phyloP scores from a whole-genome alignment of 2,797 vertebrate genomes.

The Sylvilagus floridanus region DNA sequence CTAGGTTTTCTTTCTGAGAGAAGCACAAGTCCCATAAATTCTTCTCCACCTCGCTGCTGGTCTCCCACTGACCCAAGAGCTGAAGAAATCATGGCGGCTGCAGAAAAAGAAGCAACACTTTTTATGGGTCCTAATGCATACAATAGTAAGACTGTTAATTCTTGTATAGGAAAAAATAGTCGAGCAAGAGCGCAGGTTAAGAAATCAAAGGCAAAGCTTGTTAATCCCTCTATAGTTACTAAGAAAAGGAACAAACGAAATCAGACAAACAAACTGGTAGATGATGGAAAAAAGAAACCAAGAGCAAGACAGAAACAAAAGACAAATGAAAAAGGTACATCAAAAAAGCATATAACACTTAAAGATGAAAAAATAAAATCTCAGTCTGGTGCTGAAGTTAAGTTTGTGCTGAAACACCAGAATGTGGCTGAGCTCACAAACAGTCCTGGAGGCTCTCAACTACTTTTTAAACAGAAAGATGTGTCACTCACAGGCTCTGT shows the following conservation, averaged over 20 bases:
- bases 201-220: constrained; percentile 91
- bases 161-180: constrained; percentile 85
- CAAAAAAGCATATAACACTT: constrained; percentile 86
- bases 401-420: constrained; percentile 83
- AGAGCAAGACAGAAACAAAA: constrained; percentile 88
- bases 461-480: constrained; percentile 87
- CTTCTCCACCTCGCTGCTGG: constrained; percentile 98
- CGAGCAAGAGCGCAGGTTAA: constrained; percentile 88
- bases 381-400: constrained; percentile 78
- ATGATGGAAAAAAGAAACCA: constrained; percentile 87
- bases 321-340: constrained; percentile 81
- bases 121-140: constrained; percentile 88
- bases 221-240: constrained; percentile 81
- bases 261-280: constrained; percentile 85
- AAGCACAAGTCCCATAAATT: constrained; percentile 93
- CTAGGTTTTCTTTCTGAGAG: constrained; percentile 98
- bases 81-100: constrained; percentile 88
- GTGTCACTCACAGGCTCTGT: constrained; percentile 83
- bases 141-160: constrained; percentile 83
- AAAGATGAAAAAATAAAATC: constrained; percentile 83
- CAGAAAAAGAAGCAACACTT: constrained; percentile 91
- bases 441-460: constrained; percentile 83
- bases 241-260: constrained; percentile 90
- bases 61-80: constrained; percentile 96
- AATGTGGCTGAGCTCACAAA: constrained; percentile 83